phyloP scores from a whole-genome alignment of 2,113 vertebrate genomes.

The Nerophis lumbriciformis region DNA sequence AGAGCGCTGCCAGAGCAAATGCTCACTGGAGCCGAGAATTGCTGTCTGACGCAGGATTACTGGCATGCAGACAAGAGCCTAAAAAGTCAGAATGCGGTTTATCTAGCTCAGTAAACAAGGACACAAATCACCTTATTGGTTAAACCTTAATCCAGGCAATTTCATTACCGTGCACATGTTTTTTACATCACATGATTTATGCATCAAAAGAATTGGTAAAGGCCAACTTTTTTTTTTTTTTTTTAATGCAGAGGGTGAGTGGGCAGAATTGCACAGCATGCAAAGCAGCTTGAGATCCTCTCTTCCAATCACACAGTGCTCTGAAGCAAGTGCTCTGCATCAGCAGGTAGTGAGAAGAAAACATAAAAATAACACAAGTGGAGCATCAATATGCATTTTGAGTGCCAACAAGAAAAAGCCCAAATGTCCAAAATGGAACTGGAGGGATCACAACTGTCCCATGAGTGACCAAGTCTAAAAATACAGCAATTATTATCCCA shows the following conservation, averaged over 20 bases:
- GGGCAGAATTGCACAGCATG: slow-evolving; percentile 33
- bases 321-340: slow-evolving; percentile 44
- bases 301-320: slow-evolving; percentile 41
- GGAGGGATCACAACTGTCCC: background rate
- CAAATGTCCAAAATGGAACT: no score
- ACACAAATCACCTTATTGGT: slow-evolving; percentile 14
- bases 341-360: slow-evolving; percentile 24
- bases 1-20: slow-evolving; percentile 33
- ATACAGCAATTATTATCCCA: slow-evolving; percentile 32
- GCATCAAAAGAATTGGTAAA: no score
- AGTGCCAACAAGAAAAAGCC: no score
- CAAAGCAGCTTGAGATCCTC: slow-evolving; percentile 38
- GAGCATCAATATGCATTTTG: background rate
- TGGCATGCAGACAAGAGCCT: slow-evolving; percentile 17
- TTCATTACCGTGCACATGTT: slow-evolving; percentile 14
- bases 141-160: slow-evolving; percentile 12
- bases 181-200: slow-evolving; percentile 8
- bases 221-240: background rate
- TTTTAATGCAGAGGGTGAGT: slow-evolving; percentile 2
- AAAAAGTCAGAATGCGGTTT: slow-evolving; percentile 25
- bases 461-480: slow-evolving; percentile 1
- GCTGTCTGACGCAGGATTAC: slow-evolving; percentile 51
- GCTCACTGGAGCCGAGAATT: slow-evolving; percentile 49
- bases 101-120: slow-evolving; percentile 15
- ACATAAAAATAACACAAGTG: slow-evolving; percentile 17